Evolutionary conservation across 1,140 invertebrate genomes (phyloP).

Genomic region (Whitmania pigra): DNA sequence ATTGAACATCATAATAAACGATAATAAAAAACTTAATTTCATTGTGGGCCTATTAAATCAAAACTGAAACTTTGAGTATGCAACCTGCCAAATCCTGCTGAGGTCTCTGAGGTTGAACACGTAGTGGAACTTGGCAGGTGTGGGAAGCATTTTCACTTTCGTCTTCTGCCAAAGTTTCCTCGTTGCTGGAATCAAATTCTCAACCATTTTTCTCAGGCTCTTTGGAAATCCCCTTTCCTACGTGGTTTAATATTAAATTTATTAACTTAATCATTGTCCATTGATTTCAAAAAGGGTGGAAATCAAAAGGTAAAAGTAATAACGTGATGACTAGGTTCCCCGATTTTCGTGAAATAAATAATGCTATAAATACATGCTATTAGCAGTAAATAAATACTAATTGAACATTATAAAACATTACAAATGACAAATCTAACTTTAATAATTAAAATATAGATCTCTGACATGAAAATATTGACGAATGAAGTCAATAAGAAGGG

Average conservation of each 20-base stretch:
- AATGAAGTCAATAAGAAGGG: constrained; percentile 9
- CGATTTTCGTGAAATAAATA: background rate
- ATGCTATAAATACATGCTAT: background rate
- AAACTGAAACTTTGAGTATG: background rate
- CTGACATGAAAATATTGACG: background rate
- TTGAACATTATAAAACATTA: too few relatives aligned
- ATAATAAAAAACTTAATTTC: too few relatives aligned
- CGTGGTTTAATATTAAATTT: constrained; percentile 2
- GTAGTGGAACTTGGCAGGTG: constrained; percentile 91
- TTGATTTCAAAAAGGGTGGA: too few relatives aligned
- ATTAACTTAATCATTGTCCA: too few relatives aligned
- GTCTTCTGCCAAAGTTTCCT: constrained; percentile 77
- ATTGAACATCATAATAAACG: too few relatives aligned
- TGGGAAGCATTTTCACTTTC: constrained; percentile 72
- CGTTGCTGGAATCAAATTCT: constrained; percentile 70
- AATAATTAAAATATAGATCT: too few relatives aligned
- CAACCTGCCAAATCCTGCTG: constrained; percentile 66
- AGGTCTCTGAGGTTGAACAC: constrained; percentile 86
- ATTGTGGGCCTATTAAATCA: too few relatives aligned
- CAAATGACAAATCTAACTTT: constrained; percentile 22
- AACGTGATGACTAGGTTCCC: background rate
- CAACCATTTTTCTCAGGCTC: constrained; percentile 64
- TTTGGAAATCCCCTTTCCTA: constrained; percentile 54
- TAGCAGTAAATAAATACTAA: background rate
- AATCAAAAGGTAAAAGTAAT: background rate